Percentiles rank a stretch among this genome's conserved stretches.
These are phyloP conservation scores for Prunella fulvescens DNA, from an alignment of 2,113 vertebrate genomes.

Conservation along the genomic window DNA sequence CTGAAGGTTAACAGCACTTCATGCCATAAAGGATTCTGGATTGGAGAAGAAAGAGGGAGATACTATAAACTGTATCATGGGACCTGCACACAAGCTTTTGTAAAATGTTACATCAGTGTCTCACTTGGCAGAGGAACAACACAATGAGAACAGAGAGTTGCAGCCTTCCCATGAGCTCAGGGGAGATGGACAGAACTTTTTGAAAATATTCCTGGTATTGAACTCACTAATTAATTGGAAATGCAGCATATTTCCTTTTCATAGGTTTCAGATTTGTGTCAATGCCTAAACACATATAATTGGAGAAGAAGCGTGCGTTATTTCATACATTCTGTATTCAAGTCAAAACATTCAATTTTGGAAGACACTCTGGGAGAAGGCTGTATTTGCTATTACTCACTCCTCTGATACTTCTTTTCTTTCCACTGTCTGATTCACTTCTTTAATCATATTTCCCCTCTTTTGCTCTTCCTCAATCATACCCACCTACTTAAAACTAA, in stretches of 20 bases:
- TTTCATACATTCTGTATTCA: not conserved
- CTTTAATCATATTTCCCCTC: not conserved
- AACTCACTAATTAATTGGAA: not conserved
- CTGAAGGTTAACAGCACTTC: not conserved
- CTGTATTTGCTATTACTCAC: not conserved
- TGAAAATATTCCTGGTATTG: not conserved
- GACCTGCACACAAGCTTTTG: not conserved
- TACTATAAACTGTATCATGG: not conserved
- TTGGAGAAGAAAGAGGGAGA: not conserved
- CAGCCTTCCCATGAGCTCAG: not conserved
- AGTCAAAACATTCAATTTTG: not conserved
- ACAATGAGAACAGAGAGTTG: not conserved
- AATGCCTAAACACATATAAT: not conserved
- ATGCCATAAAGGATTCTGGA: not conserved
- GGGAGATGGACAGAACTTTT: not conserved
- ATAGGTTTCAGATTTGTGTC: not conserved
- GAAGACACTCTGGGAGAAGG: not conserved
- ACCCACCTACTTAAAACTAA: conserved; percentile 24
- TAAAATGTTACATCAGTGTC: not conserved
- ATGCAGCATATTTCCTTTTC: not conserved
- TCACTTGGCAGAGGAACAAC: not conserved
- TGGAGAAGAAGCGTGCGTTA: not conserved
- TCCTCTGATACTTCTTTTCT: not conserved
- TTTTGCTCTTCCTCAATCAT: conserved; percentile 24
- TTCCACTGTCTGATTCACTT: not conserved